Evolutionary conservation across 2,888 invertebrate genomes (phyloP).

Genomic region (Himalopsyche anomala): DNA sequence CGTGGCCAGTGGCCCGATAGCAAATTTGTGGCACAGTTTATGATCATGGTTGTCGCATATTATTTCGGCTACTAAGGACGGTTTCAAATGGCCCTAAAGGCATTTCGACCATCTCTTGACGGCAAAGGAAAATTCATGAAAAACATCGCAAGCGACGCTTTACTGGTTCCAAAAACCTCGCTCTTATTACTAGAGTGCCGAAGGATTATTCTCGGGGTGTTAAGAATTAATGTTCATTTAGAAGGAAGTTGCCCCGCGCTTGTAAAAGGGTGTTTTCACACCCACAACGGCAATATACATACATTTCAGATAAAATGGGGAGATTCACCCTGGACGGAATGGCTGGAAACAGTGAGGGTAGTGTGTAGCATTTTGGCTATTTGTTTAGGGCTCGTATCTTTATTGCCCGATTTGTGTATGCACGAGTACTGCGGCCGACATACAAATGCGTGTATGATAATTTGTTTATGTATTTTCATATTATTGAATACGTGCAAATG

Average conservation of each 20-base stretch:
- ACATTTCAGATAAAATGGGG: constrained; percentile 63
- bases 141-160: constrained; percentile 73
- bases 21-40: constrained; percentile 78
- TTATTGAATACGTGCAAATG: too few species aligned
- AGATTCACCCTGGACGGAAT: constrained; percentile 47
- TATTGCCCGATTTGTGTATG: too few species aligned
- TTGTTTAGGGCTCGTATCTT: too few species aligned
- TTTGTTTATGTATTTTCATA: too few species aligned
- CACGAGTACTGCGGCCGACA: too few species aligned
- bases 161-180: constrained; percentile 74
- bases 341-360: too few species aligned
- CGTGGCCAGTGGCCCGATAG: constrained; percentile 68
- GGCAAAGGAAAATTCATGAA: constrained; percentile 70
- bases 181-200: constrained; percentile 72
- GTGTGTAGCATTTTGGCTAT: too few species aligned
- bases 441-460: too few species aligned
- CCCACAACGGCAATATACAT: constrained; percentile 64
- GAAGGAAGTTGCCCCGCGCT: neutral
- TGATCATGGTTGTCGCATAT: constrained; percentile 71
- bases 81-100: constrained; percentile 74
- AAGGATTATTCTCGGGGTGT: neutral
- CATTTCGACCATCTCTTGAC: constrained; percentile 74
- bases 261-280: constrained; percentile 65
- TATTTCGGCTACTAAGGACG: constrained; percentile 69
- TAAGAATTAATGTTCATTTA: constrained; percentile 1